Evolutionary conservation across 2,797 vertebrate species (phyloP), one percentile per base, ranked within the genome.

Genomic region (Hipposideros larvatus): DNA sequence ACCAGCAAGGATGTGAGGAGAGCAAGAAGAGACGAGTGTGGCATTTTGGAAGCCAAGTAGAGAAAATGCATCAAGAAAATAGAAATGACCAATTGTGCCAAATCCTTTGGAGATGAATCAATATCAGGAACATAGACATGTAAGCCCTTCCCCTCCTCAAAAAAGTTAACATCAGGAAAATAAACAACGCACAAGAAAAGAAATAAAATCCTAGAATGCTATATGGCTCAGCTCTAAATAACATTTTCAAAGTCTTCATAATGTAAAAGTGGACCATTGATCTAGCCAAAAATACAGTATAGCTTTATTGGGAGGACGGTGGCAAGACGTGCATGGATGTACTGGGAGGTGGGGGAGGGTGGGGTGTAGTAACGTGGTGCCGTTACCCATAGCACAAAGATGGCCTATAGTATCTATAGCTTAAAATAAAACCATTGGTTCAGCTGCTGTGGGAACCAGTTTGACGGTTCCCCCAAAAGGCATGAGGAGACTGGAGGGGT

Each of bases 331-430:
- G 0, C 1, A 5, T 7, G 66, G 15, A 28, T 1, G 4, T 10
- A 59, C 9, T 41, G 10, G 1, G 22, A 13, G 7, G 34, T 8
- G 6, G 3, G 8, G n/a, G 6, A 1, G 8, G 31, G 16, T 22
- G 13, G 21, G 0, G 15, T 2, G 18, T 1, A 11, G 70, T 24
- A 26, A 0, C 14, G 21, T 7, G 31, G 9, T 9, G 22, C 7
- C 26, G 15, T 4, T 26, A 65, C 61, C 31, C 73, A 34, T 2
- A 13, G 26, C 4, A 61, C 61, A 22, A 87, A 31, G 19, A 4
- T 7, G 11, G 18, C 5, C 14, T 0, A 0, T 13, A 59, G 19
- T 5, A 19, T 21, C 43, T 28, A 63, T 28, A 41, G 74, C 7
- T 9, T n/a, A 24, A 51, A 73, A 28, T 11, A n/a, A 68, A 71